phyloP scores from a whole-genome alignment of 2,888 invertebrate species.

The Torymus tubicola region DNA sequence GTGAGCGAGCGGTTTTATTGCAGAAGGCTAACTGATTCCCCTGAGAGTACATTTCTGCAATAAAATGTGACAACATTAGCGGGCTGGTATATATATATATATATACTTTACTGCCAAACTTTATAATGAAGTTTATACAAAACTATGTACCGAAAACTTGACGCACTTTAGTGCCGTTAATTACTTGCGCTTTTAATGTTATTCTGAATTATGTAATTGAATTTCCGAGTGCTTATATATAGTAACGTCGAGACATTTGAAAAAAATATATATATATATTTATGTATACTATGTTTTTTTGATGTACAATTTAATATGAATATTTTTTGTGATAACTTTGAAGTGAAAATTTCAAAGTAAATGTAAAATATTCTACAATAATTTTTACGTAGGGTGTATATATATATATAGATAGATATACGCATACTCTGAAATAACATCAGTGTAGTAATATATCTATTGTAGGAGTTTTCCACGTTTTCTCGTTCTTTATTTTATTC shows the following conservation, averaged over 20 bases:
- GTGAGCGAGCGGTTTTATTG: conserved; percentile 8
- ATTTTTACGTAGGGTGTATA: too few relatives aligned
- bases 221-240: conserved; percentile 11
- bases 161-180: conserved; percentile 25
- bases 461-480: conserved; percentile 11
- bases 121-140: conserved; percentile 38
- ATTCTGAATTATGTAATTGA: conserved; percentile 35
- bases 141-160: conserved; percentile 34
- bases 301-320: too few relatives aligned
- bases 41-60: conserved; percentile 17
- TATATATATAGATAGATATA: too few relatives aligned
- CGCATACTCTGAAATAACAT: too few relatives aligned
- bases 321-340: too few relatives aligned
- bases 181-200: conserved; percentile 28
- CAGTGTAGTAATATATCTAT: background rate
- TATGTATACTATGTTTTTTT: too few relatives aligned
- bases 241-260: background rate
- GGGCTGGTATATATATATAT: background rate
- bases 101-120: conserved; percentile 42
- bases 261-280: background rate
- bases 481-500: conserved; percentile 18
- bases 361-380: too few relatives aligned
- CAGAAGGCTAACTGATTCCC: conserved; percentile 30
- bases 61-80: conserved; percentile 42
- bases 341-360: too few relatives aligned